Evolutionary conservation across 2,888 invertebrate genomes (phyloP), one percentile per base, ranked within the genome.

Genomic region (Aphelenchoides bicaudatus): DNA sequence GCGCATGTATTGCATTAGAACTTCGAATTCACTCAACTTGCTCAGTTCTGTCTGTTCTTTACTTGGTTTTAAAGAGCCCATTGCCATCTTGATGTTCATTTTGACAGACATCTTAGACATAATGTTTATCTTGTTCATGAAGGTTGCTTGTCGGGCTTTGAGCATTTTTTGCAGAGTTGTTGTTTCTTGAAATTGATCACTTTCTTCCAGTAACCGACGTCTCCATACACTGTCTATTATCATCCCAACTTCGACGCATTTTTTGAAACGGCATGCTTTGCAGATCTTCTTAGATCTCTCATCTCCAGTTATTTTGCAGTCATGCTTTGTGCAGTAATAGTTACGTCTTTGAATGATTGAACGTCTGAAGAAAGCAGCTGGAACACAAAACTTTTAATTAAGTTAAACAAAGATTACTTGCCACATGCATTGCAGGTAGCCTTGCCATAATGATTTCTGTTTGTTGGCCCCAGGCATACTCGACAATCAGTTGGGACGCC

Each of bases 311-410:
- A 43, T 21, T 10, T 21, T n/a, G 43, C 43, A 43, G 23, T 43
- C n/a, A 10, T 43, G 43, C 23, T 25, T 10, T n/a, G 43, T 43
- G 23, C 43, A 43, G 23, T 21, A 43, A n/a, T 43, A 43, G 21
- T 19, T 21, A 8, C 43, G 10, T 8, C 52, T 13, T 16, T 51
- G 52, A 8, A 34, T n/a, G 37, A 51, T 30, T 2, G 52, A 19
- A 1, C 52, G 52, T 2, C 52, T 37, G 4, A 51, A 51, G 49
- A 51, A 51, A 2, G 49, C 49, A 2, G 49, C 49, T 34, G 34
- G 10, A 34, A 34, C 34, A 34, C 10, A 34, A n/a, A n/a, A n/a
- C 10, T 10, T 10, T 10, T 34, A n/a, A 34, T 34, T 34, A n/a
- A n/a, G n/a, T n/a, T 34, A 10, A n/a, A 10, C 34, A n/a, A 10